Evolutionary conservation across 2,888 invertebrate species (phyloP).

Genomic region (Lathronympha strigana): DNA sequence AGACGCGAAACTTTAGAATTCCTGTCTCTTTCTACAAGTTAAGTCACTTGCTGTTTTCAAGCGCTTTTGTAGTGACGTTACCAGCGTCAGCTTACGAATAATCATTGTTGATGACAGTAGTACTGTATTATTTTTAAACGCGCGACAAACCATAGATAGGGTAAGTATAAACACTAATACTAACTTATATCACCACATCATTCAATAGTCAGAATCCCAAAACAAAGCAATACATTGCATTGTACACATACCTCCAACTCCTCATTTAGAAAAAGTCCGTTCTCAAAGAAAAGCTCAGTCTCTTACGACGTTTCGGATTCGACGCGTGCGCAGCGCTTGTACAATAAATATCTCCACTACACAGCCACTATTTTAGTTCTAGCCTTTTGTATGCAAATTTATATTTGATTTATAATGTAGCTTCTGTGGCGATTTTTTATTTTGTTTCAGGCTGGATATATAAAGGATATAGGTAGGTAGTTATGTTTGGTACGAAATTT

Average conservation of each 20-base stretch:
- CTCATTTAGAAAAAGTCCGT: neutral
- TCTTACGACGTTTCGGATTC: constrained; percentile 2
- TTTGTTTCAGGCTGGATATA: neutral
- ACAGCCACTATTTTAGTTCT: constrained; percentile 27
- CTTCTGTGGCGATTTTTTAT: constrained; percentile 17
- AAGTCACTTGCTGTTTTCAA: too few relatives aligned
- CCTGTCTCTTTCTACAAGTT: too few relatives aligned
- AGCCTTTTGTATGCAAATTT: constrained; percentile 40
- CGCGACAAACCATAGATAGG: neutral
- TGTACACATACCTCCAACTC: neutral
- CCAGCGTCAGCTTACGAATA: too few relatives aligned
- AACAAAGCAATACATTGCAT: neutral
- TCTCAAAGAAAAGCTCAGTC: neutral
- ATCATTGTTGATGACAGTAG: too few relatives aligned
- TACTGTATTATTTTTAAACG: too few relatives aligned
- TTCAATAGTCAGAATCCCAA: neutral
- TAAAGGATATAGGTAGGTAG: neutral
- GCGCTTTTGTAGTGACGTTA: too few relatives aligned
- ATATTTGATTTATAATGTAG: constrained; percentile 35
- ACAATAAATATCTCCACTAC: constrained; percentile 33
- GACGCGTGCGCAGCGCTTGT: constrained; percentile 3
- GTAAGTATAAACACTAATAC: neutral
- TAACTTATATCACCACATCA: neutral
- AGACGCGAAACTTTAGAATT: too few relatives aligned
- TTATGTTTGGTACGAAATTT: too few relatives aligned